These are phyloP conservation scores for Drosophila pallidifrons DNA, from an alignment of 1,140 invertebrate species.

Conservation along the genomic window DNA sequence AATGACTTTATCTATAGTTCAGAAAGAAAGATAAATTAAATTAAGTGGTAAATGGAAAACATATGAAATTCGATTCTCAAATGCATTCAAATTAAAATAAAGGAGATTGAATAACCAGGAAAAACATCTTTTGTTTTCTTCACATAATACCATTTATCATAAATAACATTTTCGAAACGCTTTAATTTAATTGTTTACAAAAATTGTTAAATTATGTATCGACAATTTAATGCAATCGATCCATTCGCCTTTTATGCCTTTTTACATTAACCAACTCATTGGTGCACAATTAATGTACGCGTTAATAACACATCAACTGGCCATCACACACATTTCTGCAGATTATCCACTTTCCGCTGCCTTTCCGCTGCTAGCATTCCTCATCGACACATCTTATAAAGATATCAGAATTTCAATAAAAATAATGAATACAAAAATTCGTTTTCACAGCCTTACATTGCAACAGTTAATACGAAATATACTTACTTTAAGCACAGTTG, in stretches of 20 bases:
- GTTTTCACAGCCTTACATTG: no score
- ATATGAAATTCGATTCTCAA: neutral
- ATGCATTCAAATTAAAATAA: no score
- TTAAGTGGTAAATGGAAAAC: slow-evolving; percentile 6
- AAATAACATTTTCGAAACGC: slow-evolving; percentile 26
- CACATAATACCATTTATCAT: no score
- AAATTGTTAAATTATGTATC: slow-evolving; percentile 46
- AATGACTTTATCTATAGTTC: slow-evolving; percentile 58
- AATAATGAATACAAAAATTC: neutral
- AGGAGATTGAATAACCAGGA: no score
- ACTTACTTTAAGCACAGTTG: no score
- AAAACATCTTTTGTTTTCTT: no score
- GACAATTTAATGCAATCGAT: slow-evolving; percentile 46
- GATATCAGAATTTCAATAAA: neutral
- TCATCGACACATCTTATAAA: neutral
- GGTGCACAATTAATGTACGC: slow-evolving; percentile 73
- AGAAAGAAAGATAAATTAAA: slow-evolving; percentile 8
- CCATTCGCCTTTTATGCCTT: slow-evolving; percentile 25
- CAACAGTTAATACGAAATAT: no score
- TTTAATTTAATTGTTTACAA: slow-evolving; percentile 51
- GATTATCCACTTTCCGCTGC: slow-evolving; percentile 34
- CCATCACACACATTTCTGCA: slow-evolving; percentile 22
- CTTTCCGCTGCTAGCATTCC: neutral
- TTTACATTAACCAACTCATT: slow-evolving; percentile 68
- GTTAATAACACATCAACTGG: slow-evolving; percentile 72